Percentiles rank a stretch among this genome's conserved stretches.
Evolutionary conservation across 2,888 invertebrate species (phyloP).

Genomic region (Tiliacea citrago): DNA sequence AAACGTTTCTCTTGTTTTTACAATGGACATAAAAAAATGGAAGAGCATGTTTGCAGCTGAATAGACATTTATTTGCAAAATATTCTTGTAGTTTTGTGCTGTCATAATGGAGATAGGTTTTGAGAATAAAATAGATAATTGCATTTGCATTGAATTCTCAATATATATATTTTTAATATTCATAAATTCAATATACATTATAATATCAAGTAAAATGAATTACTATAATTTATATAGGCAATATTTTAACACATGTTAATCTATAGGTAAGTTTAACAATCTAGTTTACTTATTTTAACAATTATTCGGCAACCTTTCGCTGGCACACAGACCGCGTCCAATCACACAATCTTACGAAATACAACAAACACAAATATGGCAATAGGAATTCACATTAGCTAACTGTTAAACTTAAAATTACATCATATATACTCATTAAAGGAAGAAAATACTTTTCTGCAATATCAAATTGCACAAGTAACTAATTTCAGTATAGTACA

Average conservation of each 20-base stretch:
- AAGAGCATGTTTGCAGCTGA: not conserved
- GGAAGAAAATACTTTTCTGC: conserved; percentile 82
- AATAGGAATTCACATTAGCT: conserved; percentile 89
- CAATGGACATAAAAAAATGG: too few species aligned
- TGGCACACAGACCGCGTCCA: conserved; percentile 45
- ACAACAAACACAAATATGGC: conserved; percentile 87
- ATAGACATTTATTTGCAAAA: not conserved
- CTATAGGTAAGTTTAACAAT: conserved; percentile 90
- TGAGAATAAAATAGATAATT: conserved; percentile 54
- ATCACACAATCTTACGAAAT: conserved; percentile 68
- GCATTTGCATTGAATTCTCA: conserved; percentile 86
- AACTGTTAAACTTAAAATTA: conserved; percentile 75
- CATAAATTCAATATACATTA: conserved; percentile 91
- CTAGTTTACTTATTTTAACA: conserved; percentile 87
- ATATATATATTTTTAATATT: conserved; percentile 91
- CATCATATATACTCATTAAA: conserved; percentile 69
- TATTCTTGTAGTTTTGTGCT: not conserved
- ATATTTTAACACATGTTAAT: conserved; percentile 91
- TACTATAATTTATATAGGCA: conserved; percentile 91
- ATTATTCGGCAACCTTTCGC: conserved; percentile 75
- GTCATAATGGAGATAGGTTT: not conserved
- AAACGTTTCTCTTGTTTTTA: not conserved
- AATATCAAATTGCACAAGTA: conserved; percentile 83
- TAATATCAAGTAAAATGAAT: conserved; percentile 91
- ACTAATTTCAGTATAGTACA: conserved; percentile 82